Base-by-base conservation (phyloP, 2,113 vertebrate genomes). In the Nipponia nippon region DNA sequence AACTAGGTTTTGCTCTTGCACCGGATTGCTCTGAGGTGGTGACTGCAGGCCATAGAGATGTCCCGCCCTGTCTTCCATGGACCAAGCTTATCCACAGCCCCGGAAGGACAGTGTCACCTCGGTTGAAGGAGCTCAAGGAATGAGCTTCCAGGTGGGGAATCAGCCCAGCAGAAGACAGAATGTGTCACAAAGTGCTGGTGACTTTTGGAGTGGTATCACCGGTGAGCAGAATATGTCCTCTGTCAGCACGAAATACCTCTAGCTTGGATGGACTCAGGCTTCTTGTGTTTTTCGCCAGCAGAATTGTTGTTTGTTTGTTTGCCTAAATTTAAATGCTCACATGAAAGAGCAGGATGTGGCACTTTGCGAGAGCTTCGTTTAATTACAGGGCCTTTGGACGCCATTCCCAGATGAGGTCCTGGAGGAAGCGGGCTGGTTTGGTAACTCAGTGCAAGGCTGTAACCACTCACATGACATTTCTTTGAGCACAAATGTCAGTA, bases 391-490 rank as follows among this genome's bases (percentile, higher is more conserved):
- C 25, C n/a, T 69, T 38, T 67, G 52, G 70, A 21, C 0, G 5
- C 71, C 6, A 2, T 25, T 72, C 19, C 67, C 59, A 65, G n/a
- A 17, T 3, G 2, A 70, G 55, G 38, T 55, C 55, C 66, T 40
- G 61, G 55, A 65, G 84, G 61, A 79, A 83, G 49, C 4, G 16
- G n/a, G 7, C 13, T n/a, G 61, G 11, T 73, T 70, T 5, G 0
- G 27, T 62, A 36, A 59, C 47, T 34, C 63, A 26, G 65, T 22
- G 34, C 17, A 32, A 79, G 49, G 26, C 56, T 55, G 29, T 27
- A 38, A 53, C 56, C 1, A 1, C 23, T 27, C 52, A 38, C 12
- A 4, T 1, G 2, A 12, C 8, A 3, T 29, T 75, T 75, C 21
- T 82, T 16, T 44, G 36, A 83, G 32, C 61, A 67, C 38, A 46